These are phyloP conservation scores for Parnassius orleans DNA, from an alignment of 2,888 invertebrate species.

Conservation along the genomic window DNA sequence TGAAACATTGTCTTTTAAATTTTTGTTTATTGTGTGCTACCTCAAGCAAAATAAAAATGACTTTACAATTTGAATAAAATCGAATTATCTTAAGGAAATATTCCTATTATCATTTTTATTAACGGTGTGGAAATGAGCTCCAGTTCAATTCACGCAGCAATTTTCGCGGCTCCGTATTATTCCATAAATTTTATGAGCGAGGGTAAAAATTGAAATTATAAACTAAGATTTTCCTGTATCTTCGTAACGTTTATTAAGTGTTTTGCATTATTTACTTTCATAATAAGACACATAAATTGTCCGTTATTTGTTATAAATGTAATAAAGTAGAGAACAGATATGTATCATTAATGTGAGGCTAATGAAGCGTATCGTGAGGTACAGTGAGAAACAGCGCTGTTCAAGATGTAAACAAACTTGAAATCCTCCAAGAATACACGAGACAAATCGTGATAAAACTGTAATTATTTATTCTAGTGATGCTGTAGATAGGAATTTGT, in stretches of 20 bases:
- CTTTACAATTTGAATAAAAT: slow-evolving; percentile 11
- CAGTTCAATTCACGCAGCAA: slow-evolving; percentile 16
- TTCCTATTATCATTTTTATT: slow-evolving; percentile 26
- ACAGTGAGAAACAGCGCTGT: no score
- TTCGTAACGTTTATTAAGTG: background rate
- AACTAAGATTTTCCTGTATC: background rate
- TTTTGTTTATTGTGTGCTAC: no score
- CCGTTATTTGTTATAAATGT: no score
- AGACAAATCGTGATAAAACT: no score
- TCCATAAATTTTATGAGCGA: slow-evolving; percentile 17
- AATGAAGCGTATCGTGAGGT: no score
- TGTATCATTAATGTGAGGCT: background rate
- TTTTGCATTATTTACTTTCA: background rate
- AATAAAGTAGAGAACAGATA: no score
- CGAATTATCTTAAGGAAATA: slow-evolving; percentile 14
- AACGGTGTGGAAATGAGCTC: slow-evolving; percentile 19
- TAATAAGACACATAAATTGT: no score
- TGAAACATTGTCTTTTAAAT: no score
- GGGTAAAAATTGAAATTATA: slow-evolving; percentile 28
- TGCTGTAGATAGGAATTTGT: no score
- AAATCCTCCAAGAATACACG: no score
- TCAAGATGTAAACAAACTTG: no score
- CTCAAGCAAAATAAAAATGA: slow-evolving; percentile 9
- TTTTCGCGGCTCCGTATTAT: slow-evolving; percentile 24
- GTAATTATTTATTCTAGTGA: no score